These are phyloP conservation scores for Raja brachyura DNA, from an alignment of 2,113 vertebrate genomes.

Conservation along the genomic window DNA sequence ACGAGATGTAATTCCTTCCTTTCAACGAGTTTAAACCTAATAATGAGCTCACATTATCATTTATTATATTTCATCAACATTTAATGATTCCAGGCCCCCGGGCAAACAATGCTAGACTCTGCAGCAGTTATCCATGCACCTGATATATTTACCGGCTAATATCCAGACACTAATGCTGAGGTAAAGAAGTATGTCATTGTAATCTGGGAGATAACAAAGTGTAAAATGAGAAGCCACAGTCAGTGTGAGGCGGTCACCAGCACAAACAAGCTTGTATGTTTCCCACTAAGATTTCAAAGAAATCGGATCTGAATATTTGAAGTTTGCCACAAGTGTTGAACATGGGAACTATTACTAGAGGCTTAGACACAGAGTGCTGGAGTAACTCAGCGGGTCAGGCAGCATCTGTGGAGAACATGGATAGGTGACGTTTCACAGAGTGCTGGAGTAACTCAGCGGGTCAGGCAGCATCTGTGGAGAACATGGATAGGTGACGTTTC, in stretches of 20 bases:
- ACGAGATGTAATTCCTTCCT: neutral
- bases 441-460: no score
- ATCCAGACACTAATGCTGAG: neutral
- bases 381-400: no score
- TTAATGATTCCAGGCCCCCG: neutral
- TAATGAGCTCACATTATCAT: neutral
- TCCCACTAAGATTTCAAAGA: neutral
- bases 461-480: no score
- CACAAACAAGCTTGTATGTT: neutral
- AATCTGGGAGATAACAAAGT: neutral
- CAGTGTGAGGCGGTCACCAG: neutral
- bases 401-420: no score
- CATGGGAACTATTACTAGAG: neutral
- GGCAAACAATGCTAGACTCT: neutral
- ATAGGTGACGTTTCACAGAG: no score
- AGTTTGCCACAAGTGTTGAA: neutral
- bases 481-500: no score
- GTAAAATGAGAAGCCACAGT: neutral
- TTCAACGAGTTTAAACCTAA: neutral
- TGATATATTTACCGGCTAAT: neutral
- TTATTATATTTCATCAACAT: neutral
- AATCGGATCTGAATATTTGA: neutral
- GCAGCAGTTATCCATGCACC: neutral
- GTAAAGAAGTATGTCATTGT: neutral
- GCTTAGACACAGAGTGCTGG: no score